phyloP scores from a whole-genome alignment of 1,140 invertebrate species.

The Orius laevigatus region DNA sequence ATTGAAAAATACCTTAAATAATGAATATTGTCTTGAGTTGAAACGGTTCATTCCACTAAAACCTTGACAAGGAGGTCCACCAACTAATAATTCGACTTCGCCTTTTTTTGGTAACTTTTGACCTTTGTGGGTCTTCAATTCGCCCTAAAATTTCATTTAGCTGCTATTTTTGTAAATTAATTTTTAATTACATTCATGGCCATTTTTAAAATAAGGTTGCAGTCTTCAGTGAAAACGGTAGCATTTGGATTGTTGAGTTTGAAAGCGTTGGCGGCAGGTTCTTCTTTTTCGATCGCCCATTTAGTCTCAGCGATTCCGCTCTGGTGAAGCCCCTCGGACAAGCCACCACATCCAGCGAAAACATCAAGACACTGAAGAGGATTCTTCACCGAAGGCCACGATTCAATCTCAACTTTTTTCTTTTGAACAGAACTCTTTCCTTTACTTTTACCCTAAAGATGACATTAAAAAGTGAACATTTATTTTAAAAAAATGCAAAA shows the following conservation, averaged over 20 bases:
- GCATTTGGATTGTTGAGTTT: slow-evolving; percentile 56
- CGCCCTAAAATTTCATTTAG: slow-evolving; percentile 28
- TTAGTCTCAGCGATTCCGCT: slow-evolving; percentile 46
- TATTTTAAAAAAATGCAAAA: not conserved
- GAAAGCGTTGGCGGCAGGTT: slow-evolving; percentile 63
- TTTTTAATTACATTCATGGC: slow-evolving; percentile 37
- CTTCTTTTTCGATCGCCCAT: slow-evolving; percentile 74
- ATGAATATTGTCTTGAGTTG: slow-evolving; percentile 70
- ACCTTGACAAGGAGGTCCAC: slow-evolving; percentile 83
- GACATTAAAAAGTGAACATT: not conserved
- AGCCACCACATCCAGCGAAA: slow-evolving; percentile 75
- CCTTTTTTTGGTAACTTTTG: slow-evolving; percentile 56
- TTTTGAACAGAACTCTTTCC: slow-evolving; percentile 26
- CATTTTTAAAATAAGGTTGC: slow-evolving; percentile 50
- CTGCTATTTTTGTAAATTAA: not conserved
- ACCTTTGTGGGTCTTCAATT: slow-evolving; percentile 33
- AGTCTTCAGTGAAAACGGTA: slow-evolving; percentile 66
- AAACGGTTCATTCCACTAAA: slow-evolving; percentile 85
- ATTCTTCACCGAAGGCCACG: slow-evolving; percentile 26
- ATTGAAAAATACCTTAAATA: slow-evolving; percentile 45
- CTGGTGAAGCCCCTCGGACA: slow-evolving; percentile 55
- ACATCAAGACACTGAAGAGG: slow-evolving; percentile 57
- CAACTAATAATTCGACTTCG: slow-evolving; percentile 70
- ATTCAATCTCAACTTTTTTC: slow-evolving; percentile 20
- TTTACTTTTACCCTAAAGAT: slow-evolving; percentile 38